Evolutionary conservation across 2,888 invertebrate species (phyloP), one percentile per base, ranked within the genome.

Genomic region (Myopa tessellatipennis): DNA sequence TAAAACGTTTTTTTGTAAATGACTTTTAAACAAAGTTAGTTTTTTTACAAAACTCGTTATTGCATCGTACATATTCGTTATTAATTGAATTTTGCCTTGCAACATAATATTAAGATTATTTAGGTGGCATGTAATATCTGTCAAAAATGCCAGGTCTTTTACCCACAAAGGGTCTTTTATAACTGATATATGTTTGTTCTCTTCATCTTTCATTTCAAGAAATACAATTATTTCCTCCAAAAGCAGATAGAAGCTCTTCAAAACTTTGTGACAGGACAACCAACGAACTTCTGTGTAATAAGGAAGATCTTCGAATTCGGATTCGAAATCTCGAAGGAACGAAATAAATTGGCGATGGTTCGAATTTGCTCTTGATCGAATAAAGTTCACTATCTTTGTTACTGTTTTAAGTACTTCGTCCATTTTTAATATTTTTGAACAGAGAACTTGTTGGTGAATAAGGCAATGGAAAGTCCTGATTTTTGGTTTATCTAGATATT

Each of bases 391-490:
- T 18, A 63, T 63, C 34, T 63, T 63, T 18, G 18, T 4, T 18
- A 63, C 63, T 63, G n/a, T 63, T 63, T 63, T 63, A 63, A 63
- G 34, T 26, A 26, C 63, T 18, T 63, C 26, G 26, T 18, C 12
- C 34, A 63, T 63, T 10, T 63, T 63, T 18, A 63, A 18, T 63
- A 63, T 26, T 63, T 63, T 63, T 63, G 63, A 7, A 63, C 63
- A 8, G n/a, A 63, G 34, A 26, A 63, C 60, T 73, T 73, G 36
- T 34, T 60, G 60, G 60, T 60, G 26, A 73, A 60, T 73, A 12
- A 73, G 10, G 58, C 60, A 73, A 60, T 73, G 74, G 60, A 73
- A 58, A 60, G 26, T 16, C 6, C 36, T 55, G 36, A 58, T 60
- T 58, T 55, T 58, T 38, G 26, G 55, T 8, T 58, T 73, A 73